Evolutionary conservation across 2,113 vertebrate genomes (phyloP).

Genomic region (Puntigrus tetrazona): DNA sequence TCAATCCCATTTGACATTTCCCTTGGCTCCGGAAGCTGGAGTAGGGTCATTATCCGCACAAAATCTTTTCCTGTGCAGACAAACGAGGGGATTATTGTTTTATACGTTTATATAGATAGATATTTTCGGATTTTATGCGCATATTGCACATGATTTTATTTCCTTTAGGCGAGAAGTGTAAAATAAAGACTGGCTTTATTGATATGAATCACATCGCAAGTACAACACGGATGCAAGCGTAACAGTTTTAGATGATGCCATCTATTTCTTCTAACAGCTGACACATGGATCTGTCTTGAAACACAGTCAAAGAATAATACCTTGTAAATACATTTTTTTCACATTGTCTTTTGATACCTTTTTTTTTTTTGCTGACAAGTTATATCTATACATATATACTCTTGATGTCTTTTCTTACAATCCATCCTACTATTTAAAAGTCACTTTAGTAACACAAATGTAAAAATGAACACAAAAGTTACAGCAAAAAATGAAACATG

Average conservation of each 20-base stretch:
- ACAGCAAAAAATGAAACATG: conserved; percentile 60
- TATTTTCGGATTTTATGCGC: background rate
- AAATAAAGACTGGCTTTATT: conserved; percentile 79
- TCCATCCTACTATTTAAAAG: conserved; percentile 59
- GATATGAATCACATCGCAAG: conserved; percentile 79
- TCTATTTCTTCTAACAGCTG: conserved; percentile 57
- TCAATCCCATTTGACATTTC: conserved; percentile 4
- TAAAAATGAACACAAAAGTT: conserved; percentile 69
- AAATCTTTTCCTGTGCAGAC: background rate
- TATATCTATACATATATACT: conserved; percentile 51
- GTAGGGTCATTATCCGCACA: background rate
- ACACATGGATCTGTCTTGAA: conserved; percentile 55
- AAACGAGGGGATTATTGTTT: background rate
- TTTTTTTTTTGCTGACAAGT: conserved; percentile 51
- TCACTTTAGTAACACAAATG: conserved; percentile 48
- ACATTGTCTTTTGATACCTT: conserved; percentile 59
- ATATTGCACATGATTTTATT: background rate
- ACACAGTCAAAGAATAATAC: conserved; percentile 53
- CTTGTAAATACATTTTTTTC: conserved; percentile 56
- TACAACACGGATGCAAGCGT: conserved; percentile 77
- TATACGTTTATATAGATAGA: background rate
- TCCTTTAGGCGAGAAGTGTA: conserved; percentile 56
- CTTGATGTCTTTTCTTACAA: conserved; percentile 55
- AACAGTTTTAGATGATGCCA: conserved; percentile 69
- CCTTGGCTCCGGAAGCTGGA: background rate